Base-by-base conservation (phyloP, 2,888 invertebrate genomes). In the Salticus scenicus region DNA sequence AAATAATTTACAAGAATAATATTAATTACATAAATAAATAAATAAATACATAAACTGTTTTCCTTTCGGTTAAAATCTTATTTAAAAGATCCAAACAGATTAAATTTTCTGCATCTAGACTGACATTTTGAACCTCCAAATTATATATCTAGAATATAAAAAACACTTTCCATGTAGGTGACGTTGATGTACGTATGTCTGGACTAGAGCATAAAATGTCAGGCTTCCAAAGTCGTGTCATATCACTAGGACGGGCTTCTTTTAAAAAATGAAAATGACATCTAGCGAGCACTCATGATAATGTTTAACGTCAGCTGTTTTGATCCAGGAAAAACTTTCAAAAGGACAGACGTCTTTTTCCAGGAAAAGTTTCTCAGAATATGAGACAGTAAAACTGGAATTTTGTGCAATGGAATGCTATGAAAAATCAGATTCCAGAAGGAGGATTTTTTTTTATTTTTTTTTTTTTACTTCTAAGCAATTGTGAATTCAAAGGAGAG, bases 221-320 rank as follows among this genome's bases (percentile, higher is more conserved):
- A 57, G 57, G 57, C 24, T 24, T 24, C 24, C 57, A 57, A 24
- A 57, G 12, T 24, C 20, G 24, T 57, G 24, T 57, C 57, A 57
- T 57, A 57, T 57, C 57, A 57, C 57, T 24, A 57, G 24, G 57
- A 57, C 57, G 12, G 57, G 24, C 57, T 57, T 57, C 57, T 57
- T 57, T 57, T 57, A 24, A 57, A 57, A 57, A 57, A 4, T 20
- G 24, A 24, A 57, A 57, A 24, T 20, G 24, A 20, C 20, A 24
- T 17, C 5, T 17, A 5, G 7, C 2, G 17, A 47, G 57, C 57
- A 57, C 24, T 57, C 57, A 24, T 57, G 57, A 24, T 57, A 57
- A 24, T 57, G 24, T 12, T 57, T 57, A 57, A 57, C 57, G 57
- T 57, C 57, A 57, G 57, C 57, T 24, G 24, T 24, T 57, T n/a